These are phyloP conservation scores for Tenebrosternarchus preto DNA, from an alignment of 2,113 vertebrate species.

Conservation along the genomic window DNA sequence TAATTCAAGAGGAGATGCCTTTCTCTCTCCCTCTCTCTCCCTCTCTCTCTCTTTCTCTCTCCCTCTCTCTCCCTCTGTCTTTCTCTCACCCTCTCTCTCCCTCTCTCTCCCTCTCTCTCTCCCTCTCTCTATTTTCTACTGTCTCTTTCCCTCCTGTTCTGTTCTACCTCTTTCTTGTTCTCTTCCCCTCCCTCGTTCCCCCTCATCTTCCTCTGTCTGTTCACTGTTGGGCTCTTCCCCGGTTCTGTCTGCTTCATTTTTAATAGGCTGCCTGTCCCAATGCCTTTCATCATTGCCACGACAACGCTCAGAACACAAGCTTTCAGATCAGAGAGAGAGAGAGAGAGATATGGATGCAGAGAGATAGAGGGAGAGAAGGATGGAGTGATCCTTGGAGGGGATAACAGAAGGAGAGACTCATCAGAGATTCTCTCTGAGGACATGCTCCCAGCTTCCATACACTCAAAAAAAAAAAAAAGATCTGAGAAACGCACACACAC, in stretches of 20 bases:
- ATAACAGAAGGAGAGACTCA: slow-evolving; percentile 69
- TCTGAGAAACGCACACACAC: slow-evolving; percentile 3
- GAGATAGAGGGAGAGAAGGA: slow-evolving; percentile 18
- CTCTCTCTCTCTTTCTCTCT: slow-evolving; percentile 47
- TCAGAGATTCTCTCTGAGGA: slow-evolving; percentile 76
- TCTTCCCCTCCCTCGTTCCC: no score
- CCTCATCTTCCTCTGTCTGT: no score
- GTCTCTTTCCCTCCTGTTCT: no score
- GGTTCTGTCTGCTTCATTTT: slow-evolving; percentile 70
- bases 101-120: no score
- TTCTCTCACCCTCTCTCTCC: slow-evolving; percentile 47
- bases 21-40: slow-evolving; percentile 59
- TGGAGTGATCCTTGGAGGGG: slow-evolving; percentile 69
- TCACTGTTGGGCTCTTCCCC: background rate
- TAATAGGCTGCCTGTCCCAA: slow-evolving; percentile 70
- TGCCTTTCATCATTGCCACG: slow-evolving; percentile 70
- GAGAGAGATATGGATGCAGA: background rate
- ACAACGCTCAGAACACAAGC: slow-evolving; percentile 66
- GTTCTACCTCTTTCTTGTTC: no score
- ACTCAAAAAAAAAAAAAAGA: background rate
- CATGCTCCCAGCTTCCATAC: slow-evolving; percentile 65
- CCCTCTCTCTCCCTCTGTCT: slow-evolving; percentile 56
- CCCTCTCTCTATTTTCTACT: no score
- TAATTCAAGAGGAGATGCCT: background rate
- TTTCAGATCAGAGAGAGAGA: slow-evolving; percentile 60